Percentiles rank a stretch among this genome's conserved stretches.
phyloP scores from a whole-genome alignment of 2,888 invertebrate species.

The Amorpha juglandis region DNA sequence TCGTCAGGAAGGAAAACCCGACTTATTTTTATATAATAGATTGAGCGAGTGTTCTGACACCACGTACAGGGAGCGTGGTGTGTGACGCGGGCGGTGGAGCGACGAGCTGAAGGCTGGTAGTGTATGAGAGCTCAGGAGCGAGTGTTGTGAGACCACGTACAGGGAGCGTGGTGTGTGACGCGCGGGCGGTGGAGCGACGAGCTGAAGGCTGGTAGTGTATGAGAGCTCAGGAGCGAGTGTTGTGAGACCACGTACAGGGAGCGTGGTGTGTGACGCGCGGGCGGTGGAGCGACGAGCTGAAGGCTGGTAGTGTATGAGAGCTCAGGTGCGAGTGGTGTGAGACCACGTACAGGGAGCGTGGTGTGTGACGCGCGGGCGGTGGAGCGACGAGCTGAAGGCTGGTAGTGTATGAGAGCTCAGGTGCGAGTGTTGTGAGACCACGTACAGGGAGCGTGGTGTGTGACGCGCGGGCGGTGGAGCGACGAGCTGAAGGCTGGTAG shows the following conservation, averaged over 20 bases:
- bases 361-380: background rate
- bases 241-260: conserved; percentile 13
- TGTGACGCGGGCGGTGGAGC: background rate
- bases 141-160: conserved; percentile 20
- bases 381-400: conserved; percentile 1
- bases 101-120: background rate
- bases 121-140: conserved; percentile 22
- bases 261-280: background rate
- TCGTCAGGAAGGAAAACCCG: no score
- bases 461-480: background rate
- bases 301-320: conserved; percentile 8
- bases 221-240: conserved; percentile 24
- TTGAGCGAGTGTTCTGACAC: conserved; percentile 22
- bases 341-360: conserved; percentile 8
- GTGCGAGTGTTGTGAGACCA: conserved; percentile 20
- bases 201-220: background rate
- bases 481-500: background rate
- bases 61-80: background rate
- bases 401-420: conserved; percentile 17
- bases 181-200: conserved; percentile 4
- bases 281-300: conserved; percentile 3
- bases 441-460: conserved; percentile 3
- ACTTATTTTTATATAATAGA: no score
- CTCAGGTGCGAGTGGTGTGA: conserved; percentile 23
- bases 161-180: background rate